Evolutionary conservation across 2,113 vertebrate species (phyloP), one percentile per base, ranked within the genome.

Genomic region (Pseudorasbora parva): DNA sequence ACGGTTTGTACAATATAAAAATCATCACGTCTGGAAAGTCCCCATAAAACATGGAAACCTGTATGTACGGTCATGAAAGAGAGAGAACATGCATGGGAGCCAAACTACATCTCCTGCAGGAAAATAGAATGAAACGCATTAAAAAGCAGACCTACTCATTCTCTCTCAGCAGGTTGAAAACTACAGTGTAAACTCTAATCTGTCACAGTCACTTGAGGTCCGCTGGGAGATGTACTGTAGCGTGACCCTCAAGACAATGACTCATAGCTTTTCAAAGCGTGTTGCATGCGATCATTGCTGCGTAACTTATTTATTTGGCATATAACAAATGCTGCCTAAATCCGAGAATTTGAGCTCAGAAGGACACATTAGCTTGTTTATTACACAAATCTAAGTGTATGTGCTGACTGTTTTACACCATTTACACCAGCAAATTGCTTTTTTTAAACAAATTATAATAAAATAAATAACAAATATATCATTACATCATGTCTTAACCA

Each of bases 191-290:
- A 64, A 82, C 60, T 47, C 54, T 75, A 78, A 79, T 83, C 81
- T 74, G 84, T 30, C 84, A 82, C 81, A 69, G 82, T 73, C 86
- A 84, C 77, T 91, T 86, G 87, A 88, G 83, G 84, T 71, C 41
- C 43, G 5, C 45, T 23, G 62, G 84, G 86, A 91, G 84, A 87
- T 87, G 37, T 41, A 60, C 25, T 76, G 73, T 21, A 57, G n/a
- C 21, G 21, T 71, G 68, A 45, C 21, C 41, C 68, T 71, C 21
- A 71, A 71, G 68, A 71, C 68, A 71, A 23, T 71, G 68, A 71
- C 68, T 71, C 68, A 71, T 43, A 8, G 37, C 37, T 71, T 71
- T 45, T 71, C 41, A 71, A 23, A 23, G 21, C 41, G 2, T 71
- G 41, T 23, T 71, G 41, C 41, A 45, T 71, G 41, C 45, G 41